Evolutionary conservation across 2,888 invertebrate species (phyloP), one percentile per base, ranked within the genome.

Genomic region (Macrosoma leucophasiata): DNA sequence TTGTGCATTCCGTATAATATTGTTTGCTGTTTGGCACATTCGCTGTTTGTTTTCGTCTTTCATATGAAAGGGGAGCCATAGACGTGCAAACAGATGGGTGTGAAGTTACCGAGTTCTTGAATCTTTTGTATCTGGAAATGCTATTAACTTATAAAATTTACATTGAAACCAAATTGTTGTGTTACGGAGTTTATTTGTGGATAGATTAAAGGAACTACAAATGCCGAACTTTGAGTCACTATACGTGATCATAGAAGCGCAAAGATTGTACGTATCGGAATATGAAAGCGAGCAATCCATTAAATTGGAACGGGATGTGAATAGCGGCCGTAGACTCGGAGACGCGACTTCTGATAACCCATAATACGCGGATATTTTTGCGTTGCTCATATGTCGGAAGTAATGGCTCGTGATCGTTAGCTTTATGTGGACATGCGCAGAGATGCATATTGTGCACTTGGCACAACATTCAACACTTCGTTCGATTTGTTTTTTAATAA

Each of bases 1-100:
- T 84, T 84, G 84, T 84, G 84, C 82, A 84, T 84, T 81, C 82
- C 79, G 84, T 79, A 84, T 84, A 84, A 84, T 84, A 84, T 84
- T 84, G 84, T 84, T 84, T 84, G 81, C 82, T 84, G 75, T 81
- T 84, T 84, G 81, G 75, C 84, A 84, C 84, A 82, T 84, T 82
- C 79, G 62, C 66, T 84, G 75, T 84, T 84, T 82, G 82, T 81
- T 81, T 75, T 82, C 78, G 79, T 63, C 79, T 81, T 72, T 76
- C 73, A 77, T 82, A 81, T 76, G 79, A 81, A 81, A 81, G 81
- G 84, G 84, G 82, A 81, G 79, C 74, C 67, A 72, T 71, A 68
- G 73, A 68, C 62, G 73, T 50, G 69, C 74, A 81, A 81, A 82
- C 71, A 79, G 62, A 69, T 71, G 74, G 72, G 76, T 72, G 78